Percentiles rank a stretch among this genome's conserved stretches.
phyloP scores from a whole-genome alignment of 2,888 invertebrate genomes.

The Strigamia maritima region DNA sequence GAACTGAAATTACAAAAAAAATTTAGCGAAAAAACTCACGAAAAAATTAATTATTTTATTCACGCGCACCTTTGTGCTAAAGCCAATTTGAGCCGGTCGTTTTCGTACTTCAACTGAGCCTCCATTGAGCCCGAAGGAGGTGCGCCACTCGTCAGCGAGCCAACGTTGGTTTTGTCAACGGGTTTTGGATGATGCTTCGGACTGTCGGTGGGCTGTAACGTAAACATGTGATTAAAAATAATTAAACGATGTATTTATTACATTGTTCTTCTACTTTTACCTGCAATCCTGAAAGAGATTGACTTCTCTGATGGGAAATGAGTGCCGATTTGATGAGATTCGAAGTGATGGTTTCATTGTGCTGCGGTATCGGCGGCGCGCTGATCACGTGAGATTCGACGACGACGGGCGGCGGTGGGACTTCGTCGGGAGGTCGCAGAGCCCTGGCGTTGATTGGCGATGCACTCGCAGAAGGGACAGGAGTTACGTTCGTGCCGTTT shows the following conservation, averaged over 20 bases:
- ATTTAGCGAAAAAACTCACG: not conserved
- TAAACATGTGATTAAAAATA: too few species aligned
- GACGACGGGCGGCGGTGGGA: slow-evolving; percentile 45
- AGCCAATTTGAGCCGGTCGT: slow-evolving; percentile 91
- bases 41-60: not conserved
- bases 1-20: slow-evolving; percentile 64
- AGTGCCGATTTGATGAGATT: slow-evolving; percentile 45
- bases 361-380: slow-evolving; percentile 46
- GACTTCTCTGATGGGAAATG: slow-evolving; percentile 54
- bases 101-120: slow-evolving; percentile 93
- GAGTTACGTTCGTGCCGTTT: slow-evolving; percentile 50
- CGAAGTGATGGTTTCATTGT: slow-evolving; percentile 44
- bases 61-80: slow-evolving; percentile 87
- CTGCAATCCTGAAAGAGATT: slow-evolving; percentile 53
- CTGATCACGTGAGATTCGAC: slow-evolving; percentile 42
- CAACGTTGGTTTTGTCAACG: slow-evolving; percentile 44
- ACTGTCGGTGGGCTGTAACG: slow-evolving; percentile 57
- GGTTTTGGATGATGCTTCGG: slow-evolving; percentile 62
- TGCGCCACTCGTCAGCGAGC: slow-evolving; percentile 46
- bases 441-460: slow-evolving; percentile 71
- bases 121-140: slow-evolving; percentile 56
- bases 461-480: slow-evolving; percentile 82
- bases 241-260: too few species aligned
- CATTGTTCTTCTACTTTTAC: too few species aligned
- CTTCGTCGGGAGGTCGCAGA: not conserved